phyloP scores from a whole-genome alignment of 2,113 vertebrate species.

The Oncorhynchus tshawytscha region DNA sequence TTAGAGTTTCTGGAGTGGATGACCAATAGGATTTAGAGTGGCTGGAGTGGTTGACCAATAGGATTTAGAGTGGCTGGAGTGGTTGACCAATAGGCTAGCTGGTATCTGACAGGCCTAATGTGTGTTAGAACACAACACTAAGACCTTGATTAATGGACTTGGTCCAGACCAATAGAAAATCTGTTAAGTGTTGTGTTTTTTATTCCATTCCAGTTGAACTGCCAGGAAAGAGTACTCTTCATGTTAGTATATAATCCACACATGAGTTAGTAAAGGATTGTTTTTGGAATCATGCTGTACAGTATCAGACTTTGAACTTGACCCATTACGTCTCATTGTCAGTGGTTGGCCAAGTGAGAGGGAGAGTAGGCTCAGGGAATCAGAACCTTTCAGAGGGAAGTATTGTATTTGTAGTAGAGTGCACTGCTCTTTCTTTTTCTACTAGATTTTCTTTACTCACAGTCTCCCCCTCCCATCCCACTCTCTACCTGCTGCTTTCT shows the following conservation, averaged over 20 bases:
- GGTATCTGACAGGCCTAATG: neutral
- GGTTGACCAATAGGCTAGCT: conserved; percentile 3
- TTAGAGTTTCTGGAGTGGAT: neutral
- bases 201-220: neutral
- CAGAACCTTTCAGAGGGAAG: neutral
- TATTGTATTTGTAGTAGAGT: conserved; percentile 26
- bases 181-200: neutral
- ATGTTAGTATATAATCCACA: neutral
- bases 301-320: neutral
- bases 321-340: neutral
- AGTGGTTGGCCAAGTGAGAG: neutral
- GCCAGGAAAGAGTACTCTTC: neutral
- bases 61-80: conserved; percentile 2
- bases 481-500: conserved; percentile 35
- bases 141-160: neutral
- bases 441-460: neutral
- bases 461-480: conserved; percentile 13
- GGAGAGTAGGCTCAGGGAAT: neutral
- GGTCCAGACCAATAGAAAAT: neutral
- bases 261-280: neutral
- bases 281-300: neutral
- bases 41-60: neutral
- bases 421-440: conserved; percentile 34
- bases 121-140: neutral
- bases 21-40: neutral